phyloP scores from a whole-genome alignment of 2,797 vertebrate genomes.

The Lutra lutra region DNA sequence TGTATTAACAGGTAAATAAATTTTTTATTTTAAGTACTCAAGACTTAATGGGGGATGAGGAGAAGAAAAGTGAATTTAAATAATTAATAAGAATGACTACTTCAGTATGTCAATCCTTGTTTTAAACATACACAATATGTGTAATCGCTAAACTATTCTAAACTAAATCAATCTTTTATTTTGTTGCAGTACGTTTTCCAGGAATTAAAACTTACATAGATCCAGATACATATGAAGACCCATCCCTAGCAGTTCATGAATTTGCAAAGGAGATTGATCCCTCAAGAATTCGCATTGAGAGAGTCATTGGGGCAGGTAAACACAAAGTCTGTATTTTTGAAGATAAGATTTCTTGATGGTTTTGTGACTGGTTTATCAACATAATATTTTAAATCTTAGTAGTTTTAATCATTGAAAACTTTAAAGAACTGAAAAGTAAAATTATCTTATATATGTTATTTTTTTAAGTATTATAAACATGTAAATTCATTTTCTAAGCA shows the following conservation, averaged over 20 bases:
- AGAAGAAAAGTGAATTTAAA: neutral
- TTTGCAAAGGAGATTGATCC: constrained; percentile 98
- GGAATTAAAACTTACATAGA: constrained; percentile 98
- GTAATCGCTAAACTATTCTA: constrained; percentile 39
- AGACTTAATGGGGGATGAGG: neutral
- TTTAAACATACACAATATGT: neutral
- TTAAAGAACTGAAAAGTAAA: constrained; percentile 9
- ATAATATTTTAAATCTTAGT: constrained; percentile 7
- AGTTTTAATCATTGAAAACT: neutral
- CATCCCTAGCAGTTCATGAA: constrained; percentile 96
- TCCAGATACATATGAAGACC: constrained; percentile 98
- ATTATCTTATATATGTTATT: neutral
- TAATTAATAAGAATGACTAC: neutral
- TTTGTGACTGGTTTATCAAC: constrained; percentile 13
- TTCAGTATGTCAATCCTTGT: neutral
- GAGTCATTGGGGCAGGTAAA: constrained; percentile 98
- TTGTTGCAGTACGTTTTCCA: constrained; percentile 92
- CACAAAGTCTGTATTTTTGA: constrained; percentile 7
- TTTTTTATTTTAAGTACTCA: neutral
- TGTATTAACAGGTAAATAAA: neutral
- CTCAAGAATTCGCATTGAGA: constrained; percentile 97
- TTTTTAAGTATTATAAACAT: neutral
- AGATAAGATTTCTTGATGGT: neutral
- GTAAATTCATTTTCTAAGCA: constrained; percentile 32
- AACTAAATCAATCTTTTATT: constrained; percentile 57